These are phyloP conservation scores for Zelleria hepariella DNA, from an alignment of 2,888 invertebrate genomes.

Conservation along the genomic window DNA sequence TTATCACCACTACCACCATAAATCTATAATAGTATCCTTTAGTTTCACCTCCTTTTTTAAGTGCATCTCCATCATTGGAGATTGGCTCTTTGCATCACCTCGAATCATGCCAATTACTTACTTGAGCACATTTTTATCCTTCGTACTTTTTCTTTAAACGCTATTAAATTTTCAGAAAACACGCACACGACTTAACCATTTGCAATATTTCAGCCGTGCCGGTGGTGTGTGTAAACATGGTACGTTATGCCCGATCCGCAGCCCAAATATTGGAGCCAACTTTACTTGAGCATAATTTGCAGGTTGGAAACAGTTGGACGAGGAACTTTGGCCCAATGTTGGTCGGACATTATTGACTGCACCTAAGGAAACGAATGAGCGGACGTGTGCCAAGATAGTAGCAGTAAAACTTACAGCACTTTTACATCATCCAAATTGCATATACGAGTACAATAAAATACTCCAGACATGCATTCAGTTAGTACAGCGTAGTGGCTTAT, in stretches of 20 bases:
- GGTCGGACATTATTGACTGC: neutral
- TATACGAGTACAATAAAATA: too few relatives aligned
- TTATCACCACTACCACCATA: too few relatives aligned
- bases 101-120: neutral
- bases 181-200: conserved; percentile 23
- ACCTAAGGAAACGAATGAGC: neutral
- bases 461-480: too few relatives aligned
- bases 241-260: neutral
- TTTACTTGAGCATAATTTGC: neutral
- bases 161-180: conserved; percentile 21
- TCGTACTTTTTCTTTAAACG: neutral
- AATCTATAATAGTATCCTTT: too few relatives aligned
- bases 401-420: neutral
- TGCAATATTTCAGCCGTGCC: conserved; percentile 33
- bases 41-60: too few relatives aligned
- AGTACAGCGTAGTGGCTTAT: too few relatives aligned
- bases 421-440: too few relatives aligned
- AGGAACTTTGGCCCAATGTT: neutral
- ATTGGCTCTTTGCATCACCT: too few relatives aligned
- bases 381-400: neutral
- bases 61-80: too few relatives aligned
- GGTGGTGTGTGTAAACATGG: neutral
- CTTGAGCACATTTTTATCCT: neutral
- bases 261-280: neutral
- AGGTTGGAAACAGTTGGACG: neutral